Percentiles rank a stretch among this genome's conserved stretches.
These are phyloP conservation scores for Tachypleus tridentatus DNA, from an alignment of 1,140 invertebrate species.

Conservation along the genomic window DNA sequence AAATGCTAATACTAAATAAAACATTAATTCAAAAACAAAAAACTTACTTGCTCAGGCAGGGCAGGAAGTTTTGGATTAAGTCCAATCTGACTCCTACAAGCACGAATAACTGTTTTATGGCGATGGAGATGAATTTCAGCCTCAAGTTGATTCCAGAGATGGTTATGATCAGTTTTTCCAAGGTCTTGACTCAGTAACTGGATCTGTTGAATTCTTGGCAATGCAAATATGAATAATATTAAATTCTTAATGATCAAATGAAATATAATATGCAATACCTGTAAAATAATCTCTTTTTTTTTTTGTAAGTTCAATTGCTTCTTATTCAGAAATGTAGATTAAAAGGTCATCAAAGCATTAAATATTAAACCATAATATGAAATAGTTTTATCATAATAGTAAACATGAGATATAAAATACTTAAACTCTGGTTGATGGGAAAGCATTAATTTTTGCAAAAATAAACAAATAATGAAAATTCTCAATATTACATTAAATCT, in stretches of 20 bases:
- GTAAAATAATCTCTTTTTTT: too few species aligned
- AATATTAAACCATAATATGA: too few species aligned
- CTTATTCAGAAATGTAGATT: too few species aligned
- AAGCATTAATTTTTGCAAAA: too few species aligned
- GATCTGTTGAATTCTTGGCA: constrained; percentile 62
- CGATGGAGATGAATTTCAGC: constrained; percentile 72
- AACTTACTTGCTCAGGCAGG: constrained; percentile 36
- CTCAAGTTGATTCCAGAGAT: constrained; percentile 71
- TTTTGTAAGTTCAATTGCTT: too few species aligned
- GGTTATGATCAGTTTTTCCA: constrained; percentile 62
- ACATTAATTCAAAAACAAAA: constrained; percentile 6
- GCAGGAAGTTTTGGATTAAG: constrained; percentile 27
- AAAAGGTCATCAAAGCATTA: too few species aligned
- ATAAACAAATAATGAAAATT: too few species aligned
- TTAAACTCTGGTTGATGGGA: too few species aligned
- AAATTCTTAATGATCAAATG: not conserved
- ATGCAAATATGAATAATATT: not conserved
- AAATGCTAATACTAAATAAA: constrained; percentile 3
- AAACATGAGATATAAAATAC: too few species aligned
- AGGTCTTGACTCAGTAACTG: constrained; percentile 60
- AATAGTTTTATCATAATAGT: too few species aligned
- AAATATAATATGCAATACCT: too few species aligned
- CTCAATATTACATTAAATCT: too few species aligned
- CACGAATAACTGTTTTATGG: constrained; percentile 62
- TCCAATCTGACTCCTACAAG: constrained; percentile 33